These are phyloP conservation scores for Epiperipatus broadwayi DNA, from an alignment of 2,888 invertebrate species.

Conservation along the genomic window DNA sequence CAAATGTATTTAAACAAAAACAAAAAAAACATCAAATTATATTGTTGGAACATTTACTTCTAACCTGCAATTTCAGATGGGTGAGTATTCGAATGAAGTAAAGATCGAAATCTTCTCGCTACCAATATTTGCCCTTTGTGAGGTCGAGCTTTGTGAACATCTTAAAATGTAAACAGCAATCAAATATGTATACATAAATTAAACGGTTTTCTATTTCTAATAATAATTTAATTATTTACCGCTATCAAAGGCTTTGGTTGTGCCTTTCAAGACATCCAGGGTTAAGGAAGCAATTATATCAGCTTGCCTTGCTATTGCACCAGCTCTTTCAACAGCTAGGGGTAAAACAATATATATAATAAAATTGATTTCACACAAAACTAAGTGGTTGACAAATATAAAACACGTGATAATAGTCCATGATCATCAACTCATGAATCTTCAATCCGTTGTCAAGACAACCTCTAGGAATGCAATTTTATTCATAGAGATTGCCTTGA, in stretches of 20 bases:
- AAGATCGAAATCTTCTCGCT: conserved; percentile 37
- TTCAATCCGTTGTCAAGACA: too few relatives aligned
- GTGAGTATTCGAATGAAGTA: conserved; percentile 41
- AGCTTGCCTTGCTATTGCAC: conserved; percentile 39
- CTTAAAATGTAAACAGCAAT: conserved; percentile 23
- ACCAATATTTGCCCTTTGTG: conserved; percentile 42
- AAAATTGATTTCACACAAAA: too few relatives aligned
- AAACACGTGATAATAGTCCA: too few relatives aligned
- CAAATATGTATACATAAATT: not conserved
- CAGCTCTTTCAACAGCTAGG: conserved; percentile 38
- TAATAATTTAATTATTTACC: conserved; percentile 31
- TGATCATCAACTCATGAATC: too few relatives aligned
- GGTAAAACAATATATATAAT: too few relatives aligned
- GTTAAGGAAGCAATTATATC: conserved; percentile 44
- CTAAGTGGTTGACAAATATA: too few relatives aligned
- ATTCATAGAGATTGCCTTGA: too few relatives aligned
- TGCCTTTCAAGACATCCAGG: conserved; percentile 44
- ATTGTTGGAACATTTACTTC: too few relatives aligned
- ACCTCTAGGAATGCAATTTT: too few relatives aligned
- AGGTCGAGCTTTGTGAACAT: conserved; percentile 41
- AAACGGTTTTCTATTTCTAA: too few relatives aligned
- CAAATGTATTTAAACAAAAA: conserved; percentile 8
- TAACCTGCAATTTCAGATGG: conserved; percentile 43
- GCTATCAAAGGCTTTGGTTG: conserved; percentile 41
- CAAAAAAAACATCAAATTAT: conserved; percentile 6